Base-by-base conservation (phyloP, 2,888 invertebrate species). In the Anthophora plumipes region DNA sequence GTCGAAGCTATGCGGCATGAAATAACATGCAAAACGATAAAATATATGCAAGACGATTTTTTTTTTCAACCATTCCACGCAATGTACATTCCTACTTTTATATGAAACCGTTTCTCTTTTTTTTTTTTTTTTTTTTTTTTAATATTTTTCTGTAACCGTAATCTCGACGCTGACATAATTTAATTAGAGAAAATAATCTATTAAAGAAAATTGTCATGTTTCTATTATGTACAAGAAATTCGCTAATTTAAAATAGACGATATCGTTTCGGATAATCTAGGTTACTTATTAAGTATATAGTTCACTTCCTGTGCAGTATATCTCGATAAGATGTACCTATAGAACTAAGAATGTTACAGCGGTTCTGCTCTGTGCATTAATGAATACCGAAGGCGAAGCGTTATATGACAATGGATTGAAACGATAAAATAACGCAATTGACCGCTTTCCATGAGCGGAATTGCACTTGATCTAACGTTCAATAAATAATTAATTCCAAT, bases 401-500 rank as follows among this genome's bases (percentile, higher is more conserved):
- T 75, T 61, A 66, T 55, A 73, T 69, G 71, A 64, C 69, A 54
- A 60, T 71, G 57, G 67, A 74, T n/a, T 52, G 71, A 50, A 76
- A 72, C 82, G 39, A 82, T 80, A 81, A 80, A 80, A 80, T 82
- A 82, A 73, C 78, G 67, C 77, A 82, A 82, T 82, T 77, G 81
- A 81, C 74, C 82, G 76, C 70, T 82, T 82, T 82, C 69, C 69
- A 80, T 67, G 66, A 61, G 68, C 66, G 70, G 81, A 81, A 81
- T 80, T 82, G 73, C 76, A 61, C 80, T 82, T 80, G 82, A 82
- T 82, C 70, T 67, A n/a, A 37, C 80, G 76, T 77, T 81, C 72
- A 71, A 73, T 77, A 79, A 85, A 85, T 83, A 76, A 85, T 85
- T 83, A 78, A 85, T 80, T 78, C 73, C 68, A 78, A 80, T 67